These are phyloP conservation scores for Cheilosia scutellata DNA, from an alignment of 2,888 invertebrate species.

Conservation along the genomic window DNA sequence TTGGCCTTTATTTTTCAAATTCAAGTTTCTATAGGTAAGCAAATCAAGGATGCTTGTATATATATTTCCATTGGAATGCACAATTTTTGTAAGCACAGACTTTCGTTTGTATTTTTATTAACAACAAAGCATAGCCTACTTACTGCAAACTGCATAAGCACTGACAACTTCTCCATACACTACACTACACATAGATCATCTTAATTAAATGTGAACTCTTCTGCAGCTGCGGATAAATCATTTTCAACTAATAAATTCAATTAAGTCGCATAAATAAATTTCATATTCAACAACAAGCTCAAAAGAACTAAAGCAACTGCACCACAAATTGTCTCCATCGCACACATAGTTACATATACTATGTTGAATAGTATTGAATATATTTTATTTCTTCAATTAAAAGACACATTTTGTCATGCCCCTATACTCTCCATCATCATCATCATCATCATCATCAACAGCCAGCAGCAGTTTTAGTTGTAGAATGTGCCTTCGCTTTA, in stretches of 20 bases:
- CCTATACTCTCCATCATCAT: constrained; percentile 68
- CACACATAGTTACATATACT: constrained; percentile 1
- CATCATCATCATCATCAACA: constrained; percentile 56
- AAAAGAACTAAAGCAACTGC: constrained; percentile 19
- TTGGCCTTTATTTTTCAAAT: background rate
- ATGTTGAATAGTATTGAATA: constrained; percentile 50
- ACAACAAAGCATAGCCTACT: no score
- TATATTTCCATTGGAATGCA: no score
- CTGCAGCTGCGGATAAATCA: constrained; percentile 68
- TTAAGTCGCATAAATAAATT: constrained; percentile 68
- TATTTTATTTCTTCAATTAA: constrained; percentile 71
- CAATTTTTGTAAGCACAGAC: no score
- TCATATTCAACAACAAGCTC: constrained; percentile 45
- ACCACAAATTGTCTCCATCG: constrained; percentile 52
- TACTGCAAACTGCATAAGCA: no score
- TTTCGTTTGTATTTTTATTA: no score
- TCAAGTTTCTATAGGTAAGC: background rate
- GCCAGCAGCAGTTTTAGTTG: constrained; percentile 56
- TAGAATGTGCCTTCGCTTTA: constrained; percentile 24
- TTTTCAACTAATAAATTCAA: constrained; percentile 69
- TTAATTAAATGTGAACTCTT: constrained; percentile 50
- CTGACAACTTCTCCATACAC: background rate
- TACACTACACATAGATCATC: background rate
- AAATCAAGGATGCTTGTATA: no score
- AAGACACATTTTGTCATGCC: constrained; percentile 69